Evolutionary conservation across 2,113 vertebrate genomes (phyloP).

Genomic region (Phoenicopterus ruber): DNA sequence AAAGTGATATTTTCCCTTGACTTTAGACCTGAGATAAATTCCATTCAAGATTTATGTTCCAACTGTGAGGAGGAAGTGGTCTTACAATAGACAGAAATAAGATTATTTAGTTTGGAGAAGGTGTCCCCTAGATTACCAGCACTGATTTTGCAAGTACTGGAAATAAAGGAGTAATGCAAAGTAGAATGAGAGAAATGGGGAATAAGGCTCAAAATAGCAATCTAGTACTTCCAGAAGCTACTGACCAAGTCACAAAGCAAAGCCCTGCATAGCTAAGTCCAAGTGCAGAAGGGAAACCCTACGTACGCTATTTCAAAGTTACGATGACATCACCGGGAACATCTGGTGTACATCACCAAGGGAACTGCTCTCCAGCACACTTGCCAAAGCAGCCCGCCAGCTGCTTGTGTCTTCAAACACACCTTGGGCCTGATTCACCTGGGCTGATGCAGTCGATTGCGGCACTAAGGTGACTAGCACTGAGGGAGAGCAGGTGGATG

Average conservation of each 20-base stretch:
- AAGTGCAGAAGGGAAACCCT: not conserved
- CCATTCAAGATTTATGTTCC: not conserved
- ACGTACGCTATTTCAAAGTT: not conserved
- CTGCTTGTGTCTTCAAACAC: not conserved
- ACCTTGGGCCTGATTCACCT: not conserved
- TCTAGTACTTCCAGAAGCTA: not conserved
- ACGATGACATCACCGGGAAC: not conserved
- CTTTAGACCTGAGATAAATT: not conserved
- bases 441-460: accelerated
- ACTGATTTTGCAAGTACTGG: not conserved
- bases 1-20: not conserved
- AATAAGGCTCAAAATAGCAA: not conserved
- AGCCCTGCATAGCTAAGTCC: not conserved
- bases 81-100: not conserved
- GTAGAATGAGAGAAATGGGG: not conserved
- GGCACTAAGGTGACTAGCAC: not conserved
- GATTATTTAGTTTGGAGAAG: not conserved
- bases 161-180: not conserved
- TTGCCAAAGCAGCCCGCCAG: not conserved
- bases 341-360: not conserved
- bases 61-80: not conserved
- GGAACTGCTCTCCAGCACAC: not conserved
- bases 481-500: not conserved
- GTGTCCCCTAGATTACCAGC: not conserved
- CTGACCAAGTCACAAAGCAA: not conserved